Percentiles rank a stretch among this genome's conserved stretches.
phyloP scores from a whole-genome alignment of 1,140 invertebrate genomes.

The roundworm (Caenorhabditis elegans) region DNA sequence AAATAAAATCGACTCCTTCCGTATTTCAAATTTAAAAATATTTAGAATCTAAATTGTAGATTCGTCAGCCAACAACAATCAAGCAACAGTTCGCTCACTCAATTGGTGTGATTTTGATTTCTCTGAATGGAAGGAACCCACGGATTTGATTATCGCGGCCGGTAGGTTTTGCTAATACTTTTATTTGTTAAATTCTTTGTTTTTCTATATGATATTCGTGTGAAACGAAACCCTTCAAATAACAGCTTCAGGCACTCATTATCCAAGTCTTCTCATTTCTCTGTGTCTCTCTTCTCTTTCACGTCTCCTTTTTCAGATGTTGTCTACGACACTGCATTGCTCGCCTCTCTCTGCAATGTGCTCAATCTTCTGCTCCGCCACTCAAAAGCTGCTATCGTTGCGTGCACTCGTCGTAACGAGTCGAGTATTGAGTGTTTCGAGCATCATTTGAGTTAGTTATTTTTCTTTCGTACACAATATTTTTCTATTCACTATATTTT shows the following conservation, averaged over 20 bases:
- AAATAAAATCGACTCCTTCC: neutral
- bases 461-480: neutral
- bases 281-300: neutral
- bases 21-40: neutral
- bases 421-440: neutral
- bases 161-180: constrained; percentile 22
- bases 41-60: neutral
- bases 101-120: constrained; percentile 35
- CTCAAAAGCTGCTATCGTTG: constrained; percentile 19
- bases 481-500: too few relatives aligned
- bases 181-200: too few relatives aligned
- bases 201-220: neutral
- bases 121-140: neutral
- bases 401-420: constrained; percentile 28
- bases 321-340: constrained; percentile 38
- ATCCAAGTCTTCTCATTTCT: neutral
- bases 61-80: neutral
- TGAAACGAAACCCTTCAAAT: too few relatives aligned
- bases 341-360: constrained; percentile 26
- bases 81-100: neutral
- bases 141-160: constrained; percentile 39
- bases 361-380: neutral
- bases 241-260: too few relatives aligned
- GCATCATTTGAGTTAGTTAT: neutral
- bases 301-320: constrained; percentile 34